Conservation (phyloP, 2,113 vertebrate species). For the Larimichthys crocea region DNA sequence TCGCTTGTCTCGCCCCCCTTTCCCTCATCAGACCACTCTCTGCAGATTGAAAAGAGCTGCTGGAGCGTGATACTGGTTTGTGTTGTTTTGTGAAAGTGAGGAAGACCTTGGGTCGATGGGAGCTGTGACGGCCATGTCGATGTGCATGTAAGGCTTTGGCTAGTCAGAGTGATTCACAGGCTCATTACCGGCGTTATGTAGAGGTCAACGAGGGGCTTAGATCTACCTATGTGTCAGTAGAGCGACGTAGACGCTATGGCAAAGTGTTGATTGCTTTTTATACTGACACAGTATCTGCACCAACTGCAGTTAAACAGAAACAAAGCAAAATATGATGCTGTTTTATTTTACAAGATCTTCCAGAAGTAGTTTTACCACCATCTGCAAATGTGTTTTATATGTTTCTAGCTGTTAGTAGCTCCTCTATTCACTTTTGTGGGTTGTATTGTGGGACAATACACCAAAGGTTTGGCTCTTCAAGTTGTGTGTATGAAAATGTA, state of each 20-base stretch:
- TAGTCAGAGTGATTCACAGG: constrained; percentile 25
- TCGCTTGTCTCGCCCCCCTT: constrained; percentile 21
- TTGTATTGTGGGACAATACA: background rate
- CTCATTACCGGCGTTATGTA: constrained; percentile 21
- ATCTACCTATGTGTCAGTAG: background rate
- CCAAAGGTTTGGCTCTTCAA: background rate
- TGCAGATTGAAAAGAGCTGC: constrained; percentile 58
- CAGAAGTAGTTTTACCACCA: background rate
- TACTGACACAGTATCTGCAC: background rate
- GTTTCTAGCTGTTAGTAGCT: background rate
- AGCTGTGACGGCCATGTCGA: constrained; percentile 21
- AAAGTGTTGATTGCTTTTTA: background rate
- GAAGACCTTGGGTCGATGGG: background rate
- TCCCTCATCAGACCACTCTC: constrained; percentile 44
- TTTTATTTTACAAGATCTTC: background rate
- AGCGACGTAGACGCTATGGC: background rate
- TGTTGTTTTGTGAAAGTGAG: background rate
- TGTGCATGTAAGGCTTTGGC: background rate
- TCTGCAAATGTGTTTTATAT: background rate
- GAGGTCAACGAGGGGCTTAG: constrained; percentile 27
- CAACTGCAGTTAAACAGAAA: background rate
- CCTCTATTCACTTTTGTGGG: background rate
- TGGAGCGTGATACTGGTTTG: constrained; percentile 48
- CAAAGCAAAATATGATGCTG: background rate
- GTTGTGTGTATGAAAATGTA: no score